Evolutionary conservation across 2,113 vertebrate genomes (phyloP).

Genomic region (Catharus fuscescens): DNA sequence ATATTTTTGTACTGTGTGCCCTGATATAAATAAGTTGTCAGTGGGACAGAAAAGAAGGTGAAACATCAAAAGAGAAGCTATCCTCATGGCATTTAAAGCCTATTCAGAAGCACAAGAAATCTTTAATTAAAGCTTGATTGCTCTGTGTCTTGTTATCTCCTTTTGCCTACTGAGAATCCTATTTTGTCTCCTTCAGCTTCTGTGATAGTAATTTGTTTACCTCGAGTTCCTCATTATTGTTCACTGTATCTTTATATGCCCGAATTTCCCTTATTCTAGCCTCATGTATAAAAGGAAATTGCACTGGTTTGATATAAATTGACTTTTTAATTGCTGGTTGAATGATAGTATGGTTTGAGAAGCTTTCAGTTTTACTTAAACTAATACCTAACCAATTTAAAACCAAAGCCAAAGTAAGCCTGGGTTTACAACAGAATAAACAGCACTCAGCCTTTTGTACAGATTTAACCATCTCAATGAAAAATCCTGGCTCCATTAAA

Average conservation of each 20-base stretch:
- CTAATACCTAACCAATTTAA: neutral
- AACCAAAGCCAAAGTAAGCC: neutral
- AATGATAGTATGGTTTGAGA: neutral
- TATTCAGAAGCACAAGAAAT: conserved; percentile 36
- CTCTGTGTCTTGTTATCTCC: conserved; percentile 24
- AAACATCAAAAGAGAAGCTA: neutral
- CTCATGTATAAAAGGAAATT: conserved; percentile 30
- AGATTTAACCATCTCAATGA: neutral
- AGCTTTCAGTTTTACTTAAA: conserved; percentile 35
- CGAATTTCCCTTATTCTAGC: neutral
- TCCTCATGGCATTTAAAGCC: conserved; percentile 2
- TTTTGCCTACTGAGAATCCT: neutral
- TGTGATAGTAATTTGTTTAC: conserved; percentile 43
- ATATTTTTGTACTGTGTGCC: neutral
- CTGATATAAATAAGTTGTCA: neutral
- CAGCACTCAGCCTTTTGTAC: neutral
- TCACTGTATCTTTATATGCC: conserved; percentile 11
- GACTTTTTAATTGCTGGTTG: conserved; percentile 44
- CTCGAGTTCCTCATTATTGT: conserved; percentile 25
- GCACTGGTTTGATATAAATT: conserved; percentile 37
- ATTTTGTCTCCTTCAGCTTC: conserved; percentile 24
- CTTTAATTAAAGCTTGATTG: conserved; percentile 64
- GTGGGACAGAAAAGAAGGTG: neutral
- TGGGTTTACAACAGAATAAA: neutral
- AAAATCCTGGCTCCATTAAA: neutral